Base-by-base conservation (phyloP, 2,888 invertebrate genomes). In the Aphidius colemani region DNA sequence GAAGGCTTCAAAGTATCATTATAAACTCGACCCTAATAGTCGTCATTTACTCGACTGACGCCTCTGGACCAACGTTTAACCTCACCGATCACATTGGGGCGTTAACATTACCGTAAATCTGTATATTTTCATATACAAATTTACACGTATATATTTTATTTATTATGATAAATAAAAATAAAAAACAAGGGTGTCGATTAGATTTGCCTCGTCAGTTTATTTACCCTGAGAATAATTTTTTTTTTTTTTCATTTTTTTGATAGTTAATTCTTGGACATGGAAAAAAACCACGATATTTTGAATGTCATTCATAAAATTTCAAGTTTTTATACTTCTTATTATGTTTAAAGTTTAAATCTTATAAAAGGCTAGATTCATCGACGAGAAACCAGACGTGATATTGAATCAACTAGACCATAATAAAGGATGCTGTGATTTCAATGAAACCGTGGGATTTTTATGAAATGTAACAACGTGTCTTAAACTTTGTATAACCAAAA, bases 391-490 rank as follows among this genome's bases (percentile, higher is more conserved):
- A 65, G 75, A 80, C 81, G 81, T 81, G 81, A 81, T 81, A 80
- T 78, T 78, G 81, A 81, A 81, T 81, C 79, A 78, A 78, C 77
- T 72, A 69, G 73, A 72, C 72, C 46, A 67, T 81, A 81, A 81
- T 81, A 80, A 79, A 80, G 81, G 81, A 81, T 78, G 78, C 74
- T 76, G 66, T 51, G 57, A 72, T 72, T 71, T 72, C 62, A 69
- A 78, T 77, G 75, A 73, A 74, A 80, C 78, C 80, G 80, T 80
- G 80, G 80, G 80, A 81, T 45, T n/a, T 40, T 40, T 40, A 53
- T 46, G 9, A 39, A 57, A 57, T 46, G 46, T 46, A 46, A 30
- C 46, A 8, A 46, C n/a, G 57, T 57, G 39, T 45, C 45, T 57
- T 57, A 39, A 57, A 57, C 57, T 39, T 57, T 39, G 39, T 40